A percentile compares a stretch with the other conserved stretches of the same genome.
Evolutionary conservation across 2,797 vertebrate species (phyloP).

Genomic region (Gadopsis bispinosus): DNA sequence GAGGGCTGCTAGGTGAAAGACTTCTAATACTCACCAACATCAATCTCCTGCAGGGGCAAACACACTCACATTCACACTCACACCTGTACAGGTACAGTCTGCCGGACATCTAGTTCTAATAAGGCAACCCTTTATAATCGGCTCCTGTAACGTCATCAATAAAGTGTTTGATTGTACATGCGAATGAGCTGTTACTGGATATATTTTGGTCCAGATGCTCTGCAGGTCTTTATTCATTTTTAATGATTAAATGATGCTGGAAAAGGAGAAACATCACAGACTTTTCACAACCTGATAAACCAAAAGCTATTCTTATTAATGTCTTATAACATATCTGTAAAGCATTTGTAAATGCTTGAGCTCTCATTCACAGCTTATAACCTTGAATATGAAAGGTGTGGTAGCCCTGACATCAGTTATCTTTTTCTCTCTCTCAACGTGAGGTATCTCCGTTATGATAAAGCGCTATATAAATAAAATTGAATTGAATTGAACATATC

Average conservation of each 20-base stretch:
- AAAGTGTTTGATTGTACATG: not conserved
- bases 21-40: constrained; percentile 28
- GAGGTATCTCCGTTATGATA: too few relatives aligned
- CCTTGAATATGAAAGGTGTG: not conserved
- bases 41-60: constrained; percentile 35
- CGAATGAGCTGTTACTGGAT: not conserved
- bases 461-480: too few relatives aligned
- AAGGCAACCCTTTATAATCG: not conserved
- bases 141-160: not conserved
- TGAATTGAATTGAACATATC: too few relatives aligned
- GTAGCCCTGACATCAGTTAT: too few relatives aligned
- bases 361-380: not conserved
- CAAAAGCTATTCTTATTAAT: not conserved
- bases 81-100: not conserved
- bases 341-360: not conserved
- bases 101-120: not conserved
- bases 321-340: not conserved
- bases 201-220: not conserved
- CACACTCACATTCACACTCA: not conserved
- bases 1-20: constrained; percentile 34
- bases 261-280: not conserved
- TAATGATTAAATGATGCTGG: not conserved
- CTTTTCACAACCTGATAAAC: not conserved
- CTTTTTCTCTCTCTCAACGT: not conserved
- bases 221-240: not conserved